phyloP scores from a whole-genome alignment of 2,113 vertebrate species.

The Toxotes jaculatrix region DNA sequence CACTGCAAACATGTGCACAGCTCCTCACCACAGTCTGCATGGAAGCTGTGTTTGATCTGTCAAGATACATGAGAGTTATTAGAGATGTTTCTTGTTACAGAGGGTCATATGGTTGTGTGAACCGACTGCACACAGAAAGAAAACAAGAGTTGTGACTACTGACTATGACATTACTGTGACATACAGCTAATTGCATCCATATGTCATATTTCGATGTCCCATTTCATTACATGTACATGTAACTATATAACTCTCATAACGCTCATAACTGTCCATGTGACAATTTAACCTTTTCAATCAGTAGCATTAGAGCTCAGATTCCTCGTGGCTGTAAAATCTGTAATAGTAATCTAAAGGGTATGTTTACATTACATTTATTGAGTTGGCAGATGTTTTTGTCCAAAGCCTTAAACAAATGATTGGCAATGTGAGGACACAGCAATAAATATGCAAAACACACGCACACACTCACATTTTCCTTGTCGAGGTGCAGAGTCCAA shows the following conservation, averaged over 20 bases:
- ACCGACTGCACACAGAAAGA: not conserved
- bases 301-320: not conserved
- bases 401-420: not conserved
- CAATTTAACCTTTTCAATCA: not conserved
- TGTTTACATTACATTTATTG: not conserved
- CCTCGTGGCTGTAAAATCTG: not conserved
- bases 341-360: not conserved
- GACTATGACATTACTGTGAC: not conserved
- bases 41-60: not conserved
- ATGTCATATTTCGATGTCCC: conserved; percentile 1
- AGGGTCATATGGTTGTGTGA: not conserved
- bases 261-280: not conserved
- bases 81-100: not conserved
- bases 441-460: not conserved
- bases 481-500: not conserved
- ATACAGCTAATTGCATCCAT: not conserved
- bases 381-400: not conserved
- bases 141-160: not conserved
- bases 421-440: not conserved
- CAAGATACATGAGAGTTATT: not conserved
- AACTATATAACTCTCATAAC: not conserved
- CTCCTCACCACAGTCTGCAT: conserved; percentile 17
- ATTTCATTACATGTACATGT: not conserved
- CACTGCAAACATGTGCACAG: conserved; percentile 15
- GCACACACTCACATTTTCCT: not conserved